Percentiles rank a stretch among this genome's conserved stretches.
phyloP scores from a whole-genome alignment of 1,140 invertebrate genomes.

The Psix sp. region DNA sequence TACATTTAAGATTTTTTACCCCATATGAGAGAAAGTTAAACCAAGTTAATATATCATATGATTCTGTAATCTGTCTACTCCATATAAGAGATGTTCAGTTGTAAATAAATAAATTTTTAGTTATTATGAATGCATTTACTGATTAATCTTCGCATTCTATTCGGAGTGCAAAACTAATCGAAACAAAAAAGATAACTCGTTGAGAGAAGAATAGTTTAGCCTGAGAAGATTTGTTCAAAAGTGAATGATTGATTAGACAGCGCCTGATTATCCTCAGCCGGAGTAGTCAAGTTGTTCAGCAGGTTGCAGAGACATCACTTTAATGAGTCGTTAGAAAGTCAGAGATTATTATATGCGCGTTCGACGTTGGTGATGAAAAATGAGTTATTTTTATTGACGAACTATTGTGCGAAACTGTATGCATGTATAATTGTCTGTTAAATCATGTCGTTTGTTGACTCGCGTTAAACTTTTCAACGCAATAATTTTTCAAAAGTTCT shows the following conservation, averaged over 20 bases:
- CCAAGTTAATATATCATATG: no score
- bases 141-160: no score
- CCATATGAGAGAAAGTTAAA: no score
- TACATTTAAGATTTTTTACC: no score
- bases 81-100: no score
- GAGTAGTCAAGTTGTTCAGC: slow-evolving; percentile 35
- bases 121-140: no score
- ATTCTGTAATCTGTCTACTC: no score
- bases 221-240: slow-evolving; percentile 18
- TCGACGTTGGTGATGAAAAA: slow-evolving; percentile 35
- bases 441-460: slow-evolving; percentile 3
- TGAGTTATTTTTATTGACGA: slow-evolving; percentile 21
- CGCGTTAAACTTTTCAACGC: no score
- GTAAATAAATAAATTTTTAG: no score
- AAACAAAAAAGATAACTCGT: slow-evolving; percentile 17
- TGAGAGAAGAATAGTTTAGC: slow-evolving; percentile 8
- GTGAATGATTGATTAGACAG: slow-evolving; percentile 56
- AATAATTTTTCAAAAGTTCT: no score
- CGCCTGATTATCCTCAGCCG: slow-evolving; percentile 53
- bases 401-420: slow-evolving; percentile 6
- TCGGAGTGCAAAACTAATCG: slow-evolving; percentile 19
- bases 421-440: slow-evolving; percentile 5
- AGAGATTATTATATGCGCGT: slow-evolving; percentile 37
- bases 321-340: slow-evolving; percentile 49
- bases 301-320: slow-evolving; percentile 41